Evolutionary conservation across 2,888 invertebrate genomes (phyloP), one percentile per base, ranked within the genome.

Genomic region (Rhogogaster chlorosoma): DNA sequence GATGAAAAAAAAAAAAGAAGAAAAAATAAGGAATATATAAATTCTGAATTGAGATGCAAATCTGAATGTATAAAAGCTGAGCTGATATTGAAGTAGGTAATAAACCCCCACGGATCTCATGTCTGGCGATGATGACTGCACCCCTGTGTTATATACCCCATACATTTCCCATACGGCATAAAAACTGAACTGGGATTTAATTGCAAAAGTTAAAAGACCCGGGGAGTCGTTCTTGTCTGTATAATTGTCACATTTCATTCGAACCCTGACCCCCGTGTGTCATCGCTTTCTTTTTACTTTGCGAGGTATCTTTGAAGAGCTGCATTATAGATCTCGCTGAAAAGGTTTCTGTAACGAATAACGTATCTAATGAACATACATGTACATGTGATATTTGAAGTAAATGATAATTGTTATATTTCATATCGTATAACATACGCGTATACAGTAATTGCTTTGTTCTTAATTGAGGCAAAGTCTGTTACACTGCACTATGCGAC

Each of bases 221-320:
- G 10, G 32, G 32, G 32, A 53, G 32, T 49, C 45, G 49, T 73
- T 73, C 9, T 45, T 32, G 53, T 22, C 29, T 22, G 49, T 49
- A 77, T 77, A 77, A 77, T 77, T 77, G 77, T 49, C 53, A 53
- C 49, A 77, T 77, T 77, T 49, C 53, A 77, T 77, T 32, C 77
- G 49, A 77, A 77, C 77, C 32, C 53, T 49, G 77, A 53, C 77
- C 77, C 75, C 53, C 12, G 12, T 9, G 32, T 53, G 53, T 77
- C 45, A 53, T 77, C 77, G 15, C 70, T 36, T 26, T 64, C 3
- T 45, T 38, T 73, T 73, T 12, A 10, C 42, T 22, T 73, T 71
- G 5, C 6, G 67, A 12, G 26, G 18, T 32, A 67, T 67, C 67
- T 67, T 67, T 32, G 5, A 32, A 67, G 32, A 32, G 18, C 67